These are phyloP conservation scores for Platichthys stellatus DNA, from an alignment of 2,113 vertebrate species.

Conservation along the genomic window DNA sequence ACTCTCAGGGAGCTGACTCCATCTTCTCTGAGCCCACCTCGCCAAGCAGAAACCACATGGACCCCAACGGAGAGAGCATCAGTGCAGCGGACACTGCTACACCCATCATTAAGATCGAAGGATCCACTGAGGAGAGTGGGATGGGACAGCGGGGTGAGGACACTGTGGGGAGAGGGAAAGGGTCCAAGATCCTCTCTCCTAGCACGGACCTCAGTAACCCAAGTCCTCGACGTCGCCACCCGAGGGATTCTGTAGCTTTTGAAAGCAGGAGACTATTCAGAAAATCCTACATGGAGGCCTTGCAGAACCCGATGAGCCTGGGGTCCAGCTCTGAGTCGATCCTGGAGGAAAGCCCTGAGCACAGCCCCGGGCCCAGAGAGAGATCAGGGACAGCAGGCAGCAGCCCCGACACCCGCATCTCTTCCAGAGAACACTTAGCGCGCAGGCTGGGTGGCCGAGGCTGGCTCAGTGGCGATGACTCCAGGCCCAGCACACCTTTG, in stretches of 20 bases:
- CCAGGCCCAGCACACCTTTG: slow-evolving; percentile 67
- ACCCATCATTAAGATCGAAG: slow-evolving; percentile 43
- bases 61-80: slow-evolving; percentile 13
- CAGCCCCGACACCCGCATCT: slow-evolving; percentile 58
- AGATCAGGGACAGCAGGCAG: slow-evolving; percentile 55
- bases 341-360: slow-evolving; percentile 76
- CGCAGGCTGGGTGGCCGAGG: slow-evolving; percentile 64
- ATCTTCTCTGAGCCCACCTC: slow-evolving; percentile 74
- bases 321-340: slow-evolving; percentile 86
- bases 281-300: slow-evolving; percentile 89
- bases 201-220: slow-evolving; percentile 79
- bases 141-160: slow-evolving; percentile 32
- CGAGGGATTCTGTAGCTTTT: slow-evolving; percentile 77
- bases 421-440: slow-evolving; percentile 66
- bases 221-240: slow-evolving; percentile 64
- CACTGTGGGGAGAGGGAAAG: slow-evolving; percentile 27
- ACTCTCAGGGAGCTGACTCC: slow-evolving; percentile 80
- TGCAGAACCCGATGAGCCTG: slow-evolving; percentile 88
- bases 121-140: slow-evolving; percentile 41
- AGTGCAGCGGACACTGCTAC: slow-evolving; percentile 7
- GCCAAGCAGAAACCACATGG: slow-evolving; percentile 41
- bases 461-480: slow-evolving; percentile 68
- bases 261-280: slow-evolving; percentile 85
- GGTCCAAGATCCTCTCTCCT: slow-evolving; percentile 76
- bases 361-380: slow-evolving; percentile 40